Base-by-base conservation (phyloP, 1,140 invertebrate genomes). In the Sycophila sp. region DNA sequence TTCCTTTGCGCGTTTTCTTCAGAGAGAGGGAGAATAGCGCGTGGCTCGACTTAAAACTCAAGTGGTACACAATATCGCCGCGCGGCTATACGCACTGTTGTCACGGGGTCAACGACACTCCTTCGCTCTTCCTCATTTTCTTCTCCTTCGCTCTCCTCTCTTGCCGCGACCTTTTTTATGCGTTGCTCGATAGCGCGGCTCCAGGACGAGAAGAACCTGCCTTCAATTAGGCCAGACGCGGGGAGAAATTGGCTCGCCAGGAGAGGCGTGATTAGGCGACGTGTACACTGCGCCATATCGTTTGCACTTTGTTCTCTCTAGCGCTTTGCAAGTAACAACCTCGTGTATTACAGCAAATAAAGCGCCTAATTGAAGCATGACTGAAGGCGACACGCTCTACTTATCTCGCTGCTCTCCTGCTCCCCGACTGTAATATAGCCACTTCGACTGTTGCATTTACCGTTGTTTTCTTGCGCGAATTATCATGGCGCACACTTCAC, bases 31-130 rank as follows among this genome's bases (percentile, higher is more conserved):
- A 47, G 38, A 8, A 24, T 15, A 28, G 19, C 5, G 19, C 28
- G 58, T 19, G 63, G 73, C 74, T 73, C 76, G 73, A 80, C 78
- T 83, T 83, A 80, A 81, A 81, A 81, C 79, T 82, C 49, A 79
- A 85, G 82, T 83, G 77, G 79, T 83, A 81, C 79, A 81, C 81
- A 83, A 82, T 84, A 83, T 83, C 77, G 24, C 8, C 10, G n/a
- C 51, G n/a, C n/a, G 60, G 22, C 40, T 6, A n/a, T 40, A 22
- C n/a, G n/a, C 34, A 4, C 26, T 24, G 66, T 78, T 69, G 67
- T 69, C 73, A 62, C 64, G 72, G 72, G 80, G 80, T 81, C 78
- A 81, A 81, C 73, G 78, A 77, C 78, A 78, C 73, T 69, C 30
- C 67, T 63, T 42, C 40, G 11, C 30, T 59, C 22, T 13, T 38